These are phyloP conservation scores for Drosophila jambulina DNA, from an alignment of 1,140 invertebrate genomes.

Conservation along the genomic window DNA sequence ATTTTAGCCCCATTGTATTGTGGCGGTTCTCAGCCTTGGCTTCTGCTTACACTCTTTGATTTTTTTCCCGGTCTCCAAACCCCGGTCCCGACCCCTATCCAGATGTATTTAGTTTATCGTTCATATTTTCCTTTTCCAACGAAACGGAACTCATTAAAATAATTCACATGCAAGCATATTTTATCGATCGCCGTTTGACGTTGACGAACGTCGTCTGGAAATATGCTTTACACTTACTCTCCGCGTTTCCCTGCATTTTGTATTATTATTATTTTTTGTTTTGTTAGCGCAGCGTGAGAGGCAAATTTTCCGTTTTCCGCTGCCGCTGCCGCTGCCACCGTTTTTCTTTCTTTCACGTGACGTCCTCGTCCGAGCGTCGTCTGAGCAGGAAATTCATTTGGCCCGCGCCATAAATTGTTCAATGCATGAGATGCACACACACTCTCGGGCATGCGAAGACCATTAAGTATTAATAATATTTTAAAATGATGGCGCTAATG, in stretches of 20 bases:
- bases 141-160: conserved; percentile 83
- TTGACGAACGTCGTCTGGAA: conserved; percentile 75
- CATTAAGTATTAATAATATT: conserved; percentile 83
- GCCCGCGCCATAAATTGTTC: conserved; percentile 70
- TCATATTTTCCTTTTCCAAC: conserved; percentile 79
- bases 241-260: conserved; percentile 26
- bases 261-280: conserved; percentile 56
- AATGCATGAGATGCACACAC: conserved; percentile 42
- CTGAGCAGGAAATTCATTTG: conserved; percentile 81
- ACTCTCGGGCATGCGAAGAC: conserved; percentile 53
- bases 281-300: conserved; percentile 55
- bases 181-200: conserved; percentile 79
- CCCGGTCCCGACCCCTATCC: conserved; percentile 39
- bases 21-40: conserved; percentile 6
- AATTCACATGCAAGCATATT: conserved; percentile 81
- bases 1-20: conserved; percentile 44
- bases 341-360: conserved; percentile 43
- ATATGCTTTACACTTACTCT: conserved; percentile 43
- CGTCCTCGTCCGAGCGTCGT: conserved; percentile 57
- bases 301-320: conserved; percentile 80
- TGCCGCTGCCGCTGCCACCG: conserved; percentile 26
- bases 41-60: conserved; percentile 26
- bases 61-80: conserved; percentile 1
- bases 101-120: conserved; percentile 80
- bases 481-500: conserved; percentile 79